Conservation (phyloP, 2,888 invertebrate species). For the Callyntrura sp. region DNA sequence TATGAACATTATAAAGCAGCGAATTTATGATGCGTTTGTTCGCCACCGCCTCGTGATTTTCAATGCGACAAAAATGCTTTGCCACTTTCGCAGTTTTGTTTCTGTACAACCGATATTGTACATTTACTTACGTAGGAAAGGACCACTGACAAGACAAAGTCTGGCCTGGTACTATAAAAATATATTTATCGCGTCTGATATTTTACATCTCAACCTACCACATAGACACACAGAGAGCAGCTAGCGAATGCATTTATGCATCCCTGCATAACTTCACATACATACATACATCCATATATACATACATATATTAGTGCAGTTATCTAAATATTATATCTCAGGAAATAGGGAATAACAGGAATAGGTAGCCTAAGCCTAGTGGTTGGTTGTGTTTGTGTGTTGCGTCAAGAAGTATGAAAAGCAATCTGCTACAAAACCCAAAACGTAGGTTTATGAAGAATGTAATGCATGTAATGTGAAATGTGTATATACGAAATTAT, state of each 20-base stretch:
- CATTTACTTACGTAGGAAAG: conserved; percentile 11
- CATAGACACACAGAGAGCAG: no score
- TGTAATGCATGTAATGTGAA: background rate
- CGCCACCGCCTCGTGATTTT: no score
- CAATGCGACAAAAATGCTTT: no score
- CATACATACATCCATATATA: background rate
- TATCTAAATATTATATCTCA: background rate
- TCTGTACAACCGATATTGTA: background rate
- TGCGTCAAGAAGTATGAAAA: conserved; percentile 4
- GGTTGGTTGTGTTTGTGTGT: no score
- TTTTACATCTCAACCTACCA: background rate
- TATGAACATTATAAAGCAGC: no score
- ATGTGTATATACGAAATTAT: background rate
- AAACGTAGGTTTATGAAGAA: background rate
- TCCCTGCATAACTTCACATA: background rate
- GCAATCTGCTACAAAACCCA: background rate
- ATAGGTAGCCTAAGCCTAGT: no score
- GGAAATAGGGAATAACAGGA: background rate
- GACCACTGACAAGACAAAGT: background rate
- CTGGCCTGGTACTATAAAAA: background rate
- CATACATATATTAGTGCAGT: background rate
- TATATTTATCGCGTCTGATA: background rate
- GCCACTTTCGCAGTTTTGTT: conserved; percentile 5
- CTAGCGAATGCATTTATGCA: background rate
- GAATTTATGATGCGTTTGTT: no score